phyloP scores from a whole-genome alignment of 2,888 invertebrate genomes.

The Sussaba pulchella region DNA sequence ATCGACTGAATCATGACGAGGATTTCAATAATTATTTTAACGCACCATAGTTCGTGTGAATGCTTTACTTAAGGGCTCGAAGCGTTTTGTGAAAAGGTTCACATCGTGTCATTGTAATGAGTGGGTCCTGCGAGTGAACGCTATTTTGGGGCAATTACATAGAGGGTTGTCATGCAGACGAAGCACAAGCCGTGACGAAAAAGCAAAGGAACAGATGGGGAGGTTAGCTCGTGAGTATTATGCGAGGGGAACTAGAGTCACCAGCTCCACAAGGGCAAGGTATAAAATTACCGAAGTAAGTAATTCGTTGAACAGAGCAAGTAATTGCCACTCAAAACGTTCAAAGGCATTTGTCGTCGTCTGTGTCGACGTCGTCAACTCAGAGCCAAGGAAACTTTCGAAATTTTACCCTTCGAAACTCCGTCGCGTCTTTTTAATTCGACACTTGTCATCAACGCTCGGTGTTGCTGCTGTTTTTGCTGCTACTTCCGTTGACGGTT shows the following conservation, averaged over 20 bases:
- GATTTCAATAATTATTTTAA: too few species aligned
- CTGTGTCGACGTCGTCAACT: slow-evolving; percentile 52
- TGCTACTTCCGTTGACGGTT: slow-evolving; percentile 29
- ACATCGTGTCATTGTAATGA: slow-evolving; percentile 47
- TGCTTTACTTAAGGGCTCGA: slow-evolving; percentile 23
- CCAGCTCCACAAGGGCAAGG: slow-evolving; percentile 30
- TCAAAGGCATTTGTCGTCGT: slow-evolving; percentile 72
- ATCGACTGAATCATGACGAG: not conserved
- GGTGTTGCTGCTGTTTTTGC: slow-evolving; percentile 7
- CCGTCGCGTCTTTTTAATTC: slow-evolving; percentile 70
- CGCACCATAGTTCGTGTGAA: too few species aligned
- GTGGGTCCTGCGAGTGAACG: slow-evolving; percentile 42
- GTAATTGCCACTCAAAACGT: slow-evolving; percentile 79
- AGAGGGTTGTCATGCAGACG: slow-evolving; percentile 52
- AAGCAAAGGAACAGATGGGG: slow-evolving; percentile 29
- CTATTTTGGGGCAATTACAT: slow-evolving; percentile 61
- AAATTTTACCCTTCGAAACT: slow-evolving; percentile 32
- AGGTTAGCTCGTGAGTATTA: slow-evolving; percentile 16
- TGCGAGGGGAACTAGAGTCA: slow-evolving; percentile 24
- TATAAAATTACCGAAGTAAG: slow-evolving; percentile 78
- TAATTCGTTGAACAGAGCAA: slow-evolving; percentile 76
- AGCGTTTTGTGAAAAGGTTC: slow-evolving; percentile 30
- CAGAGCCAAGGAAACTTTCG: slow-evolving; percentile 28
- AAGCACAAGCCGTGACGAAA: slow-evolving; percentile 35
- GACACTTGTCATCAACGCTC: slow-evolving; percentile 65